These are phyloP conservation scores for Aporophyla nigra DNA, from an alignment of 2,888 invertebrate genomes.

Conservation along the genomic window DNA sequence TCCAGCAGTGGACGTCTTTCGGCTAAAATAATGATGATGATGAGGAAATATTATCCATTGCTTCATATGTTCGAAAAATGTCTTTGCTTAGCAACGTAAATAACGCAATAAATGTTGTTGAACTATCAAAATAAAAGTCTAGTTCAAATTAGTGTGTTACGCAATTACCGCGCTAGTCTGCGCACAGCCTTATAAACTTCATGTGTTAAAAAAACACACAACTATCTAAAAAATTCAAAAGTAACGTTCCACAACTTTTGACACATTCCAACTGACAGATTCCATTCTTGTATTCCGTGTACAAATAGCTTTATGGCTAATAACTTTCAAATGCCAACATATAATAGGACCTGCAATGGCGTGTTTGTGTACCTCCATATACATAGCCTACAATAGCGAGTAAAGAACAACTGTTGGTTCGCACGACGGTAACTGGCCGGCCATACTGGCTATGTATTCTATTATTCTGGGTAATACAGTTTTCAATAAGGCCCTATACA, in stretches of 20 bases:
- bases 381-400: slow-evolving; percentile 38
- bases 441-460: slow-evolving; percentile 26
- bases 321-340: slow-evolving; percentile 52
- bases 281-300: not conserved
- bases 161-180: not conserved
- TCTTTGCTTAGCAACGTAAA: too few relatives aligned
- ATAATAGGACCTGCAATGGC: slow-evolving; percentile 54
- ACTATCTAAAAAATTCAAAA: not conserved
- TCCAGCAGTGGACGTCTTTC: too few relatives aligned
- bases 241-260: not conserved
- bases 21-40: too few relatives aligned
- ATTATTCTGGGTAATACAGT: slow-evolving; percentile 41
- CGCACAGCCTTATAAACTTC: not conserved
- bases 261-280: not conserved
- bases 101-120: too few relatives aligned
- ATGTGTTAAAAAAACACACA: not conserved
- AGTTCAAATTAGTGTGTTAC: not conserved
- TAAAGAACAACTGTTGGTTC: slow-evolving; percentile 67
- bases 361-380: slow-evolving; percentile 60
- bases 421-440: slow-evolving; percentile 52
- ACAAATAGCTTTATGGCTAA: slow-evolving; percentile 14
- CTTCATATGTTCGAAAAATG: too few relatives aligned
- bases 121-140: too few relatives aligned
- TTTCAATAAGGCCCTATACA: slow-evolving; percentile 57
- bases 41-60: too few relatives aligned